Base-by-base conservation (phyloP, 2,888 invertebrate genomes). In the Patella depressa region DNA sequence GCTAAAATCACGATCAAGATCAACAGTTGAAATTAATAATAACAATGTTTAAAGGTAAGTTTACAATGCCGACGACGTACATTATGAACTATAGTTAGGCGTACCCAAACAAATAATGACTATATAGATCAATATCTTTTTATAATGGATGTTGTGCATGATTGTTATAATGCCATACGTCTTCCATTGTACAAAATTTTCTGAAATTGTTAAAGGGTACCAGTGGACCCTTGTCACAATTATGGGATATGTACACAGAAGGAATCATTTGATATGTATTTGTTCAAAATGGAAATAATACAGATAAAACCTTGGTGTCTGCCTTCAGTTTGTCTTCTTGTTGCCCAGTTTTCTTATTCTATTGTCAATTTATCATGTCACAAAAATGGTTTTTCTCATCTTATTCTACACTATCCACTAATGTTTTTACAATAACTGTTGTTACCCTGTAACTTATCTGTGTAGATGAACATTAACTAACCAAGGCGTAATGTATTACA, bases 151-250 rank as follows among this genome's bases (percentile, higher is more conserved):
- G 65, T 65, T 65, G 65, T 65, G 65, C 65, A 65, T 65, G 65
- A 65, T 65, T 65, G 65, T 65, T 19, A 65, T 65, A 65, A 65
- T 65, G 65, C 65, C 65, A 65, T 24, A 19, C 14, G 65, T 11
- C 65, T 65, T 14, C 24, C 65, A 19, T 65, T 24, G 24, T 24
- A 19, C 19, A 65, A 24, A 65, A 24, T 65, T 65, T 24, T 19
- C 19, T 19, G 19, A 65, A 65, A 65, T 65, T 65, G 65, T 65
- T 65, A 24, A 65, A 24, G 24, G 65, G 65, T 65, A 65, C 65
- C 65, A 65, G 24, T 65, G 65, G 65, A 65, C 65, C 65, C 65
- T 24, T 65, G 65, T 65, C 65, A 65, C 65, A 65, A 65, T 65
- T 65, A 65, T 65, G 24, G 24, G 24, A 24, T 65, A 65, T 65